Evolutionary conservation across 2,888 invertebrate genomes (phyloP), one percentile per base, ranked within the genome.

Genomic region (Smittia sp.): DNA sequence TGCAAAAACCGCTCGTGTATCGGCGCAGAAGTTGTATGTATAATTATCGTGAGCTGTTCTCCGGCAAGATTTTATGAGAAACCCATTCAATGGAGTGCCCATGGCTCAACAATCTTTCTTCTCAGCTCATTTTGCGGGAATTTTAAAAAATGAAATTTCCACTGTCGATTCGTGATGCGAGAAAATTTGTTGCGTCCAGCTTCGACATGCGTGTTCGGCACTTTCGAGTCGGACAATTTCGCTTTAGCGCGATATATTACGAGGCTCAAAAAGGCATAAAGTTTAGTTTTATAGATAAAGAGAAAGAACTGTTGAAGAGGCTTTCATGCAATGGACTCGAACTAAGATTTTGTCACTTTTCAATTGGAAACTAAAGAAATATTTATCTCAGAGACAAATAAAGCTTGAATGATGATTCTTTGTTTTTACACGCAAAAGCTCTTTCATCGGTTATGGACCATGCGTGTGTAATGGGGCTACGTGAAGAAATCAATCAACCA

Each of bases 31-130:
- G 27, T 58, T 63, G 32, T 63, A 27, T 25, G 63, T 63, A 46
- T 46, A 63, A 63, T 63, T 63, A 63, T 63, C 20, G 20, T 63
- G 63, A 15, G 22, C 58, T 13, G 18, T 58, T 58, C 20, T 22
- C 20, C 20, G 58, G 58, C 20, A 4, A 46, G 22, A 58, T 63
- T 27, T 63, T 27, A 63, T 63, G 63, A 63, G 63, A 63, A 27
- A 27, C n/a, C 18, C 24, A 27, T 63, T 63, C 25, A 63, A 63
- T 63, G 63, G 15, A 63, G 11, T 63, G 63, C 63, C 63, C 32
- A 27, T 63, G 63, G 63, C 63, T 58, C 18, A 58, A 58, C 58
- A 58, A 58, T 58, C 18, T 58, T 18, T 58, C 18, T 58, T 20
- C 22, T 58, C 9, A 18, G n/a, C 22, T 58, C 18, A 9, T 20